Evolutionary conservation across 2,797 vertebrate species (phyloP).

Genomic region (Rhynchotus rufescens): DNA sequence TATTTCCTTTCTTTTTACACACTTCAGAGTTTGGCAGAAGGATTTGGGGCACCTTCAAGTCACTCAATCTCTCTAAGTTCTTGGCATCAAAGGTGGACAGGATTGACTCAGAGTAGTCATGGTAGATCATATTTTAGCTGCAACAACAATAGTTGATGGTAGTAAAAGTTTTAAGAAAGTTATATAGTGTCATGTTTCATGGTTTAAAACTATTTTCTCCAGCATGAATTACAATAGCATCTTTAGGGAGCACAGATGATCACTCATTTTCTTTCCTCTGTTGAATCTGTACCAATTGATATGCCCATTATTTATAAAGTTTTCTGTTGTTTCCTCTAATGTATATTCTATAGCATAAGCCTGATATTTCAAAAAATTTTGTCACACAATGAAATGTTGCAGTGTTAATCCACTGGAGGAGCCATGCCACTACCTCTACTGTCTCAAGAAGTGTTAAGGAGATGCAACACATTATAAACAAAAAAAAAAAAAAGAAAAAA

Average conservation of each 20-base stretch:
- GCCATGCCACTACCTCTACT: neutral
- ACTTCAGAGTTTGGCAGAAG: neutral
- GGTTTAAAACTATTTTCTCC: neutral
- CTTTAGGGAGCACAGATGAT: neutral
- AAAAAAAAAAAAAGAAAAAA: neutral
- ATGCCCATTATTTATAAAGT: neutral
- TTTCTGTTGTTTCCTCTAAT: neutral
- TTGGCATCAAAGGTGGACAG: neutral
- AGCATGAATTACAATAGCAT: neutral
- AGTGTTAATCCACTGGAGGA: neutral
- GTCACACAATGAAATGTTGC: neutral
- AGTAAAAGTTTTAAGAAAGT: neutral
- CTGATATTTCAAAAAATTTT: neutral
- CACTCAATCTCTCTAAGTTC: neutral
- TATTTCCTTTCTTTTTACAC: neutral
- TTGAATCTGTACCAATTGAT: neutral
- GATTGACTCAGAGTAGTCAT: neutral
- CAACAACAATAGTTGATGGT: neutral
- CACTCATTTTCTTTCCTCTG: neutral
- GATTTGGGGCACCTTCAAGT: rapidly evolving
- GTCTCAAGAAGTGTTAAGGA: neutral
- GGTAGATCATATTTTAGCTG: neutral
- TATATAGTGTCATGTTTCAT: neutral
- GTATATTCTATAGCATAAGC: neutral
- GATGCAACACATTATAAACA: neutral